phyloP scores from a whole-genome alignment of 2,113 vertebrate genomes.

The Sialia sialis region DNA sequence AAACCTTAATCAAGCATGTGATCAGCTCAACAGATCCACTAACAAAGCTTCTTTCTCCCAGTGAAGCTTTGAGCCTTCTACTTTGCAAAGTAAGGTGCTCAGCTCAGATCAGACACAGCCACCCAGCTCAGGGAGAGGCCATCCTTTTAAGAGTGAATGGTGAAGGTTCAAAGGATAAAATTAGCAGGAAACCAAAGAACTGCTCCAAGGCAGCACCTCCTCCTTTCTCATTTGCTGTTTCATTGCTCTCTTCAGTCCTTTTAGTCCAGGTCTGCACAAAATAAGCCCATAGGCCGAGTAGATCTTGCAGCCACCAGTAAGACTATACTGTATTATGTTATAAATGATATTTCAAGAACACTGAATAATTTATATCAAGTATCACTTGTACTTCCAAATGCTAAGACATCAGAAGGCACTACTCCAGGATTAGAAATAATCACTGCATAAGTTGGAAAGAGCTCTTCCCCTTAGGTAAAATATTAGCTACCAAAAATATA shows the following conservation, averaged over 20 bases:
- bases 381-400: conserved; percentile 57
- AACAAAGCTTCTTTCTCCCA: neutral
- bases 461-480: conserved; percentile 43
- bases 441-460: conserved; percentile 37
- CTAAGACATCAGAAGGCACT: conserved; percentile 50
- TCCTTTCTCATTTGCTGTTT: neutral
- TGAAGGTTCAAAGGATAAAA: neutral
- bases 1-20: neutral
- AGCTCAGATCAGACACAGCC: neutral
- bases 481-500: conserved; percentile 63
- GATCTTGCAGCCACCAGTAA: neutral
- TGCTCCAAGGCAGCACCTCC: neutral
- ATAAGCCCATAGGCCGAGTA: neutral
- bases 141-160: neutral
- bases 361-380: conserved; percentile 61
- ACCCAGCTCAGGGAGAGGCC: neutral
- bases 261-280: neutral
- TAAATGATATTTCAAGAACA: conserved; percentile 52
- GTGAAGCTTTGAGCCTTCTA: neutral
- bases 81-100: neutral
- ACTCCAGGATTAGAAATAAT: conserved; percentile 47
- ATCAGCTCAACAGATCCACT: neutral
- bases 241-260: neutral
- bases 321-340: conserved; percentile 9
- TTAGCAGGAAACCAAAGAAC: neutral